Conservation (phyloP, 2,113 vertebrate genomes). For the Acanthisitta chloris region DNA sequence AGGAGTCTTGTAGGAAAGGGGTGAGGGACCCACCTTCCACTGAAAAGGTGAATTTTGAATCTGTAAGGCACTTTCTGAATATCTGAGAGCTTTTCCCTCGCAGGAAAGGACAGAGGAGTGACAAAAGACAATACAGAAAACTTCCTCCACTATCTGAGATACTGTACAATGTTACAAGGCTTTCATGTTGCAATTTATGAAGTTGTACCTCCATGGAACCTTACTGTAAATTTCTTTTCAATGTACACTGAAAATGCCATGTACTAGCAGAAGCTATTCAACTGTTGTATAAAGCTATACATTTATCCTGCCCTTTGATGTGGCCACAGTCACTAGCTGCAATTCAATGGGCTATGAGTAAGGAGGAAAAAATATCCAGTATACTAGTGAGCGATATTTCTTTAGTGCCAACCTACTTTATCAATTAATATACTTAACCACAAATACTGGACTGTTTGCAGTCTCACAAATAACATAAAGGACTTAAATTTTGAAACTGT, state of each 20-base stretch:
- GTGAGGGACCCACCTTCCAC: neutral
- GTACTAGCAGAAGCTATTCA: neutral
- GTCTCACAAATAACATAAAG: constrained; percentile 46
- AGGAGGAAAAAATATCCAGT: neutral
- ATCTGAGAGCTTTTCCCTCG: neutral
- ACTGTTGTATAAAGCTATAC: neutral
- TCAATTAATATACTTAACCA: constrained; percentile 44
- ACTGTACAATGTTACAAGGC: neutral
- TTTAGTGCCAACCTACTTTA: neutral
- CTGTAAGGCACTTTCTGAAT: neutral
- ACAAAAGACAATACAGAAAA: neutral
- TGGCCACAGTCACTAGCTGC: neutral
- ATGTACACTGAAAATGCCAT: neutral
- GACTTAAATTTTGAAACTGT: constrained; percentile 56
- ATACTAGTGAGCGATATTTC: neutral
- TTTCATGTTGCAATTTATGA: neutral
- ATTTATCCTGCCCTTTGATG: neutral
- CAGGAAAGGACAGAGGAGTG: neutral
- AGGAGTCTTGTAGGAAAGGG: neutral
- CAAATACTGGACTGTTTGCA: constrained; percentile 43
- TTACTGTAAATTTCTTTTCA: neutral
- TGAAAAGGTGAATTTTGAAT: neutral
- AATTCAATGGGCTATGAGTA: neutral
- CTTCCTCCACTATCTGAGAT: neutral
- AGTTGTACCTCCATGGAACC: neutral